Base-by-base conservation (phyloP, 2,888 invertebrate genomes). In the Cacoxenus indagator region DNA sequence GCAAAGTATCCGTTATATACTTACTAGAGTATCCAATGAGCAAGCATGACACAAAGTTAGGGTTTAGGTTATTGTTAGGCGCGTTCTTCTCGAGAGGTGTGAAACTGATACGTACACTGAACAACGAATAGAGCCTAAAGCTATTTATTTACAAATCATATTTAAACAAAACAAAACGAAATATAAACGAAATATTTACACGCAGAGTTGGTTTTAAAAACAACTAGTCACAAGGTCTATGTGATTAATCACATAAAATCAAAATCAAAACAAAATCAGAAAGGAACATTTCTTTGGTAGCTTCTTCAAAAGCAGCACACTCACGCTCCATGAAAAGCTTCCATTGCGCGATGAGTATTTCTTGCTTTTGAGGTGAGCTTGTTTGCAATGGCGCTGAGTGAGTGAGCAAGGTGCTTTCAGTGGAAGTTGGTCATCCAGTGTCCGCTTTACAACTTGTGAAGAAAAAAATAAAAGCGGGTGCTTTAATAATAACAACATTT, bases 281-380 rank as follows among this genome's bases (percentile, higher is more conserved):
- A 46, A 45, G 8, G 54, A 24, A 24, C 8, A 11, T 37, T 37
- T 37, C 37, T 51, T 67, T 69, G 31, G 48, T 46, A 29, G 43
- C 29, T 66, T 46, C 67, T 65, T 65, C 66, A 65, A 54, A 62
- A 70, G 17, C 70, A 84, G 17, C 70, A 84, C 61, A 62, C 61
- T 85, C 85, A 85, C 85, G 75, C 84, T 85, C 85, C 85, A 86
- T 85, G 70, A 82, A 85, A 64, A 85, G 75, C 68, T 76, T 83
- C 85, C 85, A 85, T 43, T 81, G 69, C 69, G 75, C 48, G 69
- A 26, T 64, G 67, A 31, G 64, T 11, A 19, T 62, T 19, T 67
- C 66, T 19, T 72, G 67, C 45, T 54, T 68, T 62, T 70, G 70
- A 19, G 67, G 71, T 29, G 22, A 54, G 27, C 37, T 54, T 51